phyloP scores from a whole-genome alignment of 2,888 invertebrate species.

The Rotaria macrura region DNA sequence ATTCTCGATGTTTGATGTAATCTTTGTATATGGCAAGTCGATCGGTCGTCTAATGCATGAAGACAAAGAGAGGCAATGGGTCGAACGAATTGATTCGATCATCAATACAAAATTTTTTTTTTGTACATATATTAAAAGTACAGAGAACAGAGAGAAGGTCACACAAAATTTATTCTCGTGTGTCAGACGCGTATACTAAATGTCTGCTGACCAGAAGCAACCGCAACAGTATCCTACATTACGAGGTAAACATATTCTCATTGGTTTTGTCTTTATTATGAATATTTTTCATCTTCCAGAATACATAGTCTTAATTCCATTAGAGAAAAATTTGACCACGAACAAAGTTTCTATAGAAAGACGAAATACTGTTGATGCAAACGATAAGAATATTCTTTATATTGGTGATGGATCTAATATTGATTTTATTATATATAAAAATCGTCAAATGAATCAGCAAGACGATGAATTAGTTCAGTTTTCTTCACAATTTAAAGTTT shows the following conservation, averaged over 20 bases:
- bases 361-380: background rate
- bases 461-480: background rate
- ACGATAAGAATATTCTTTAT: background rate
- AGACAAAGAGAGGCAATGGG: background rate
- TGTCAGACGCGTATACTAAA: background rate
- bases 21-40: background rate
- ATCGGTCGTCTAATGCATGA: background rate
- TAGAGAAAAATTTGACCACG: background rate
- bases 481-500: background rate
- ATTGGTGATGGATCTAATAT: background rate
- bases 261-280: background rate
- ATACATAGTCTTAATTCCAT: constrained; percentile 7
- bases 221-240: background rate
- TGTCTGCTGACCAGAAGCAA: background rate
- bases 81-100: background rate
- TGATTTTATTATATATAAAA: constrained; percentile 20
- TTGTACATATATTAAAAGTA: background rate
- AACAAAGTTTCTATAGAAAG: background rate
- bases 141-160: background rate
- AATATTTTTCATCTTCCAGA: background rate
- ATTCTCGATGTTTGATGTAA: background rate
- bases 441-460: background rate
- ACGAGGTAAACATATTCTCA: background rate
- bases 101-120: background rate
- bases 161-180: background rate